phyloP scores from a whole-genome alignment of 2,113 vertebrate genomes.

The Azemiops feae region DNA sequence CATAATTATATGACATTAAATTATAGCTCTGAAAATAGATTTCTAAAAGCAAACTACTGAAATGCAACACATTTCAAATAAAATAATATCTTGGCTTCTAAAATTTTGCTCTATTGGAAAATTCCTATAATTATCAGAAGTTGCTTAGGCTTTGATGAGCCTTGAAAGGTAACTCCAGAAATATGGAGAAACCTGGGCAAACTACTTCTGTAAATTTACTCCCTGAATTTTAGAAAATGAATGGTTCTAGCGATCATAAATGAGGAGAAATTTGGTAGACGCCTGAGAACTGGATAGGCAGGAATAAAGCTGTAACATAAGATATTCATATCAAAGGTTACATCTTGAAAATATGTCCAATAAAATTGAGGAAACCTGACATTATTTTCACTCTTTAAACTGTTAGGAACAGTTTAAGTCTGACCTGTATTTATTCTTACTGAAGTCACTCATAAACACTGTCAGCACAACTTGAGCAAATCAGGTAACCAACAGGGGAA shows the following conservation, averaged over 20 bases:
- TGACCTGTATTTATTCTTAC: not conserved
- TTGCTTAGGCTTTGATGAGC: not conserved
- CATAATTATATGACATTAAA: slow-evolving; percentile 22
- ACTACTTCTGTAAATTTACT: too few species aligned
- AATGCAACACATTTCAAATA: slow-evolving; percentile 1
- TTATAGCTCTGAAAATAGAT: not conserved
- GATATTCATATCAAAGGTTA: not conserved
- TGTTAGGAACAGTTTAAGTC: not conserved
- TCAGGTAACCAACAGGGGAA: not conserved
- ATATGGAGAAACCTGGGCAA: not conserved
- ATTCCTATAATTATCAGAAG: not conserved
- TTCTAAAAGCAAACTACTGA: not conserved
- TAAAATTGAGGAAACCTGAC: not conserved
- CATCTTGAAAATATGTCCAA: not conserved
- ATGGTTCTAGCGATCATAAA: not conserved
- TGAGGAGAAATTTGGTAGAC: not conserved
- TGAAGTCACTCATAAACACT: not conserved
- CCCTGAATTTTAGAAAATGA: not conserved
- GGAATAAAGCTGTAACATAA: not conserved
- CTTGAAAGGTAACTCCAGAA: not conserved
- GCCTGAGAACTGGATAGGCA: not conserved
- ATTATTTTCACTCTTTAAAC: not conserved
- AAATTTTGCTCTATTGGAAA: not conserved
- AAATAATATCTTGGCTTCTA: not conserved
- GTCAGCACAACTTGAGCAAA: not conserved